Evolutionary conservation across 2,113 vertebrate species (phyloP).

Genomic region (Telmatochromis brichardi): DNA sequence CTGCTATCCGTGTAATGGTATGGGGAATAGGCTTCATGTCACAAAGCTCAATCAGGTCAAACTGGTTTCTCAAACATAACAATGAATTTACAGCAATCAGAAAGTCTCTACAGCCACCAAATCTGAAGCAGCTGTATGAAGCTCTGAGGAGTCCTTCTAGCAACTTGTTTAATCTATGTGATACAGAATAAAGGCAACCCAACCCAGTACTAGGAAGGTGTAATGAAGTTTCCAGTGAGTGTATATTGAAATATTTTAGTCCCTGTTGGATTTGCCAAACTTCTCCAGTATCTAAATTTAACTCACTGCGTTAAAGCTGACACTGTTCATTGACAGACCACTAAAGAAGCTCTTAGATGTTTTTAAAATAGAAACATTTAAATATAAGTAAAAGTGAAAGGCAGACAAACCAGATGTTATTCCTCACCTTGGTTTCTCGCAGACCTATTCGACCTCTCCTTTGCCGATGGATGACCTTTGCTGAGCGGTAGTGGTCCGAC

Average conservation of each 20-base stretch:
- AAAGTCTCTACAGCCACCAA: neutral
- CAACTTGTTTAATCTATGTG: neutral
- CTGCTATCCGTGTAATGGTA: neutral
- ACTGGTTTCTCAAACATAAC: neutral
- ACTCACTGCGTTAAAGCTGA: neutral
- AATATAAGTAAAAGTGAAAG: neutral
- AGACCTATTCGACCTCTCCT: slow-evolving; percentile 87
- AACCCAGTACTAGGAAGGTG: neutral
- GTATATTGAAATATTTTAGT: neutral
- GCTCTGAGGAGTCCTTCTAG: neutral
- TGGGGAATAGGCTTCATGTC: neutral
- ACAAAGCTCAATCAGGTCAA: neutral
- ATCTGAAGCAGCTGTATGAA: neutral
- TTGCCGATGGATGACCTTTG: slow-evolving; percentile 88
- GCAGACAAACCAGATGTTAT: neutral
- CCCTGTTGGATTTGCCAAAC: neutral
- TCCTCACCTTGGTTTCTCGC: slow-evolving; percentile 82
- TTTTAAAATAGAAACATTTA: neutral
- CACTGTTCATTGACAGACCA: neutral
- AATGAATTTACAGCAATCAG: neutral
- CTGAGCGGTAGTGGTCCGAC: slow-evolving; percentile 88
- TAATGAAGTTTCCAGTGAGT: neutral
- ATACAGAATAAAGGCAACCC: neutral
- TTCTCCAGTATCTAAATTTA: neutral
- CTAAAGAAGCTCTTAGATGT: neutral